Evolutionary conservation across 2,113 vertebrate species (phyloP), one percentile per base, ranked within the genome.

Genomic region (Glaucidium brasilianum): DNA sequence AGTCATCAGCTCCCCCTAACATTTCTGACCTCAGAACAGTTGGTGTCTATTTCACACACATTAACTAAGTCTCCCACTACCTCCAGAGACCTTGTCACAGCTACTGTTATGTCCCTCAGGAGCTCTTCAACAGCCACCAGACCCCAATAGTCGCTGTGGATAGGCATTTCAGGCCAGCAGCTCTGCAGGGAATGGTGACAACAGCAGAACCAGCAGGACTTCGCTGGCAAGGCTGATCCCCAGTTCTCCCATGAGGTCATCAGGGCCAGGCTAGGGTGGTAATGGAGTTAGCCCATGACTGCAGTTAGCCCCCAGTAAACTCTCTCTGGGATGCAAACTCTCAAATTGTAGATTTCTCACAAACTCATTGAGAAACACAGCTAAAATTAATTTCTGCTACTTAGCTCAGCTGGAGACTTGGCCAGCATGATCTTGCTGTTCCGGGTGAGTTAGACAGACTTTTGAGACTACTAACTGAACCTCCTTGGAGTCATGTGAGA

Each of bases 111-210:
- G 11, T 64, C 34, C 35, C 35, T 56, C 39, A 59, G 53, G 43
- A 86, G 39, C 26, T 22, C 34, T 80, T 91, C 62, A 50, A 64
- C 37, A 2, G 1, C 32, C 47, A 37, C 34, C 32, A 83, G 47
- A 26, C 6, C 12, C 15, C 29, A 41, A 5, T 2, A 59, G 37
- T 41, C 56, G 53, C 56, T 16, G 21, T 0, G 1, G 21, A 5
- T 9, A 64, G 23, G 18, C 52, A 71, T 4, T 7, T 32, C 11
- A 39, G 27, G 21, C 32, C 90, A 91, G 47, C 39, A 75, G 25
- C 43, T n/a, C 1, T 0, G 0, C 37, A 49, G 9, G 43, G 37
- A 71, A 22, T 16, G 12, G 5, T 2, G 12, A 18, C 1, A 7
- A 82, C 50, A 32, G 19, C 0, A 1, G 34, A 6, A 49, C 47